Evolutionary conservation across 2,113 vertebrate genomes (phyloP).

Genomic region (Pachyramphus minor): DNA sequence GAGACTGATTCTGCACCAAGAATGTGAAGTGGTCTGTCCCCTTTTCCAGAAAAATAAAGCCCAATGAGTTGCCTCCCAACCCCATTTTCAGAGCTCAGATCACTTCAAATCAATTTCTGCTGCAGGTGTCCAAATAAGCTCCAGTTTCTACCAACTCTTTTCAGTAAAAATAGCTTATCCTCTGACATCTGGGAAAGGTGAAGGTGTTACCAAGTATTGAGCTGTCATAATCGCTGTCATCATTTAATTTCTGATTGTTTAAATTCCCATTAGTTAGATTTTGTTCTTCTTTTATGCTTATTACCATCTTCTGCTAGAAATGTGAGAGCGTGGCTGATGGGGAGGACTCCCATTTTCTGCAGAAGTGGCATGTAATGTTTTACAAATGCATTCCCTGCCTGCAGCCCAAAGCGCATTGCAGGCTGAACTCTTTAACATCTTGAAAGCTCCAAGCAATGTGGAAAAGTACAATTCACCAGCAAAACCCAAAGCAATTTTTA

Average conservation of each 20-base stretch:
- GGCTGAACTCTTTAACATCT: not conserved
- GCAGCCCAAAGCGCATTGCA: constrained; percentile 20
- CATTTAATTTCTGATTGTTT: constrained; percentile 35
- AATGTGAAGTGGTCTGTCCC: not conserved
- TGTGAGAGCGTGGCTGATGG: not conserved
- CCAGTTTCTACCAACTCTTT: constrained; percentile 4
- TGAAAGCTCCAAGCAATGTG: constrained; percentile 40
- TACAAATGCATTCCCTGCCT: constrained; percentile 36
- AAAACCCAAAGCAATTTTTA: constrained; percentile 47
- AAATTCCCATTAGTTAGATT: constrained; percentile 6
- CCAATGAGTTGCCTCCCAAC: not conserved
- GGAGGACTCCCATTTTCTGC: constrained; percentile 12
- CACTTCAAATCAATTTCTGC: constrained; percentile 39
- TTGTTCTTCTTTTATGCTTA: constrained; percentile 22
- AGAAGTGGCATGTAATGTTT: constrained; percentile 3
- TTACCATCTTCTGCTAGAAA: constrained; percentile 19
- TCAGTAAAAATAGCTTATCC: constrained; percentile 54
- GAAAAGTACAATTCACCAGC: constrained; percentile 41
- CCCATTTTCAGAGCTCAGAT: not conserved
- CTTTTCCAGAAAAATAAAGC: constrained; percentile 16
- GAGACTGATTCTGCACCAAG: not conserved
- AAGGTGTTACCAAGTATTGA: constrained; percentile 54
- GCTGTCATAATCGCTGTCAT: constrained; percentile 46
- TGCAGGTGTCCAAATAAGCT: constrained; percentile 46
- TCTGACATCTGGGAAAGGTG: constrained; percentile 59